These are phyloP conservation scores for Planiliza haematocheilus DNA, from an alignment of 2,113 vertebrate species.

Conservation along the genomic window DNA sequence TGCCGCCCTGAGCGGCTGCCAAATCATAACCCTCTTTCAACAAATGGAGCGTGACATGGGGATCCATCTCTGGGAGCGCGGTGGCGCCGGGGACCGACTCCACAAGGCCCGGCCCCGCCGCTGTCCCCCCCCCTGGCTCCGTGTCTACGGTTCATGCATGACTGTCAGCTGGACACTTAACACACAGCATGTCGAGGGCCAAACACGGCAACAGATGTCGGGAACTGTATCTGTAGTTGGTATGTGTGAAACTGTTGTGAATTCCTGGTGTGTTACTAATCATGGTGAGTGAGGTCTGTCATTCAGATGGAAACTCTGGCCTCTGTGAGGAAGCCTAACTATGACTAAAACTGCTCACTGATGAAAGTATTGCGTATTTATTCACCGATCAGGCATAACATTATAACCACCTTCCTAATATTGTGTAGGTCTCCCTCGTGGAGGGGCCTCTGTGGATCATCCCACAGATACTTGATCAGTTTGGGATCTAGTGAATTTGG, in stretches of 20 bases:
- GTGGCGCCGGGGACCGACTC: constrained; percentile 37
- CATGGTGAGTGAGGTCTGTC: neutral
- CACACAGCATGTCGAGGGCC: neutral
- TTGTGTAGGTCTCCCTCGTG: too few species aligned
- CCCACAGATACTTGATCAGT: too few species aligned
- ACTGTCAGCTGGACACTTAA: constrained; percentile 52
- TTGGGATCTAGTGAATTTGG: too few species aligned
- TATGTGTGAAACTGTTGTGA: neutral
- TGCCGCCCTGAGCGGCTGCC: constrained; percentile 27
- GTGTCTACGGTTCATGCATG: constrained; percentile 5
- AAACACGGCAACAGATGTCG: constrained; percentile 56
- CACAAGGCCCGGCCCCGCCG: constrained; percentile 4
- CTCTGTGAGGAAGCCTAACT: too few species aligned
- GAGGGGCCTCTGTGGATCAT: too few species aligned
- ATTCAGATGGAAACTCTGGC: neutral
- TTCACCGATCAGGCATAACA: too few species aligned
- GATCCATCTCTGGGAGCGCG: constrained; percentile 31
- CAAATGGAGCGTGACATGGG: constrained; percentile 54
- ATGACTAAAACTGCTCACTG: too few species aligned
- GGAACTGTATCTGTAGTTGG: constrained; percentile 24
- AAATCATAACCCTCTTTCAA: constrained; percentile 50
- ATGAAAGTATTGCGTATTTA: too few species aligned
- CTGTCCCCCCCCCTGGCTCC: constrained; percentile 19
- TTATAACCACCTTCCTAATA: too few species aligned
- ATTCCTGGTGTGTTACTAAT: neutral